Base-by-base conservation (phyloP, 2,888 invertebrate genomes). In the Drosophila affinis region DNA sequence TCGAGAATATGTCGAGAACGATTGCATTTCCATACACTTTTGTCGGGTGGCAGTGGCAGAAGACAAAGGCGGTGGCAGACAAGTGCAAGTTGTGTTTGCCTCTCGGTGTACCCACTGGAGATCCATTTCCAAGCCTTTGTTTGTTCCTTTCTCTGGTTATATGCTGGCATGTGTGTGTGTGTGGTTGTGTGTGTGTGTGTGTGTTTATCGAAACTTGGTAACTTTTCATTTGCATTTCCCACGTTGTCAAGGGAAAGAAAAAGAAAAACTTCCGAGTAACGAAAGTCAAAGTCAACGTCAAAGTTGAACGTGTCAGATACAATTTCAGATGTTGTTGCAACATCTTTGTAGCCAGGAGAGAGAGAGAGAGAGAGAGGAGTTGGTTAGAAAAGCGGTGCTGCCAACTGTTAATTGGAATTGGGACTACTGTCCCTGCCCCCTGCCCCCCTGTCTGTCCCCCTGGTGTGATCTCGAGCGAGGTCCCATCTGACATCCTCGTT, bases 191-290 rank as follows among this genome's bases (percentile, higher is more conserved):
- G 24, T 39, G 12, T 34, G 1, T 46, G 24, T 29, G 70, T 60
- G 55, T 72, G 60, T 72, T 65, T 68, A 64, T 48, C 57, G 64
- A 72, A 62, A 69, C 58, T 69, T 74, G 59, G 59, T 62, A 69
- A 39, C 49, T 59, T 52, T 24, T 53, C 80, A 84, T 87, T 84
- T 84, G 87, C 82, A 82, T 85, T 84, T 84, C 84, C 85, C 87
- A 84, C 87, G 85, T 82, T 81, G 72, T 64, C 71, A 58, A n/a
- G 67, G 52, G 44, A 54, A 49, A 39, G 54, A 54, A 49, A 34
- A 52, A 63, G 59, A 65, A 54, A 72, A 73, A 74, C 56, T 64
- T 71, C 49, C 46, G 47, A 62, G 34, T 48, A 62, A 34, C 56
- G 57, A 73, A 78, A 73, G 78, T 65, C 69, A 75, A 78, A 75